Percentiles rank a stretch among this genome's conserved stretches.
These are phyloP conservation scores for Archaeoteleia sp. DNA, from an alignment of 2,888 invertebrate genomes.

Conservation along the genomic window DNA sequence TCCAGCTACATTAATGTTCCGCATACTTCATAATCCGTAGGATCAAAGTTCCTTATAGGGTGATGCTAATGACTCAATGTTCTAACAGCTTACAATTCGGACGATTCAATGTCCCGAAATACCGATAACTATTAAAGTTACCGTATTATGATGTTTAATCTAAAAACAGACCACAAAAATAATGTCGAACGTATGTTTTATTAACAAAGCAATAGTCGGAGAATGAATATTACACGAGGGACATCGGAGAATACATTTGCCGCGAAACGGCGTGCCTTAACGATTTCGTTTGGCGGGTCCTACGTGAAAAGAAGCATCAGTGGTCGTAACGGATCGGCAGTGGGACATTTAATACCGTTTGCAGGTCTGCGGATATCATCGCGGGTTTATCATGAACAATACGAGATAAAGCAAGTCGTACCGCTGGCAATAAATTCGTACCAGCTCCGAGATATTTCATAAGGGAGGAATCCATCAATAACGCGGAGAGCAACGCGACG, in stretches of 20 bases:
- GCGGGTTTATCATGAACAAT: constrained; percentile 74
- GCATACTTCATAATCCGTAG: too few species aligned
- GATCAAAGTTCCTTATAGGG: too few species aligned
- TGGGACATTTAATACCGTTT: constrained; percentile 50
- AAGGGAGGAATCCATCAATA: constrained; percentile 75
- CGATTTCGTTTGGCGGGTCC: constrained; percentile 40
- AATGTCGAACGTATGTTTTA: constrained; percentile 38
- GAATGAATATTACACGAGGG: constrained; percentile 43
- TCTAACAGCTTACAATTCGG: too few species aligned
- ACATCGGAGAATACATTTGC: constrained; percentile 42
- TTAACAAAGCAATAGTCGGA: constrained; percentile 40
- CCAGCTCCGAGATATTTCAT: constrained; percentile 73
- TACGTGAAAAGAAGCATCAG: constrained; percentile 42
- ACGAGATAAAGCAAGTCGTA: constrained; percentile 73
- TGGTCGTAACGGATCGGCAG: constrained; percentile 39
- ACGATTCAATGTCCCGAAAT: too few species aligned
- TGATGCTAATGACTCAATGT: too few species aligned
- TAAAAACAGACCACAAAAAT: not conserved
- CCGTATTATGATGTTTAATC: not conserved
- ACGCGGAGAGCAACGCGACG: constrained; percentile 54
- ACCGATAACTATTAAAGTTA: too few species aligned
- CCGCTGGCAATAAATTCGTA: constrained; percentile 73
- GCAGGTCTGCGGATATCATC: constrained; percentile 65
- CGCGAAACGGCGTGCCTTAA: constrained; percentile 41
- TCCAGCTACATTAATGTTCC: too few species aligned